phyloP scores from a whole-genome alignment of 2,113 vertebrate species.

The Eclectus roratus region DNA sequence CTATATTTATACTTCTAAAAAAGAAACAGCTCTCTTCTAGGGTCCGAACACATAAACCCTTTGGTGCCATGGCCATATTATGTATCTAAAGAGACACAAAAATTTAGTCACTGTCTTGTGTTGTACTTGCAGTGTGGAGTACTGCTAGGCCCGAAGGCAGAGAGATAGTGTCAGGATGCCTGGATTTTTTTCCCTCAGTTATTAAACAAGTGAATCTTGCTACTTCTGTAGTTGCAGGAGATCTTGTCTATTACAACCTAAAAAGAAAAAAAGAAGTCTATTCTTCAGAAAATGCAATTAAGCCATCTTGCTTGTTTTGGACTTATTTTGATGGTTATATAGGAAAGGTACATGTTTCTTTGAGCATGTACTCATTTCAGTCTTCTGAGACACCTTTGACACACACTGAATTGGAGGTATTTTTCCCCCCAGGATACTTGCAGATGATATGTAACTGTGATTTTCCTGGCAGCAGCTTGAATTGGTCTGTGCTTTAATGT shows the following conservation, averaged over 20 bases:
- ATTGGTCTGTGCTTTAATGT: neutral
- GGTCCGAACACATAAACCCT: neutral
- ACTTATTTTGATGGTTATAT: neutral
- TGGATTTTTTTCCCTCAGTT: neutral
- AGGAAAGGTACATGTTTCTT: neutral
- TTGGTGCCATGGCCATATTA: neutral
- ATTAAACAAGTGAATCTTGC: neutral
- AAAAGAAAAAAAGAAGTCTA: neutral
- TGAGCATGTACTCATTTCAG: neutral
- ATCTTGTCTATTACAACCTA: neutral
- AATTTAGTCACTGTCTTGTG: neutral
- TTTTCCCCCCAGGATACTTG: neutral
- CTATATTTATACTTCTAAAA: neutral
- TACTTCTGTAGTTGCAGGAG: neutral
- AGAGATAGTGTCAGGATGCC: neutral
- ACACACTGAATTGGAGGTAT: neutral
- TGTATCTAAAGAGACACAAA: neutral
- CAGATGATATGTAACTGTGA: neutral
- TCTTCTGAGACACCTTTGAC: neutral
- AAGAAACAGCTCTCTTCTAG: neutral
- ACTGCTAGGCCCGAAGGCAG: neutral
- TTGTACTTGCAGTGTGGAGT: conserved; percentile 8
- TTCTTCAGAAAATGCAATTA: neutral
- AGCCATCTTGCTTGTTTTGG: neutral
- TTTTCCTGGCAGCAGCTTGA: neutral